These are phyloP conservation scores for Phengaris arion DNA, from an alignment of 2,888 invertebrate species.

Conservation along the genomic window DNA sequence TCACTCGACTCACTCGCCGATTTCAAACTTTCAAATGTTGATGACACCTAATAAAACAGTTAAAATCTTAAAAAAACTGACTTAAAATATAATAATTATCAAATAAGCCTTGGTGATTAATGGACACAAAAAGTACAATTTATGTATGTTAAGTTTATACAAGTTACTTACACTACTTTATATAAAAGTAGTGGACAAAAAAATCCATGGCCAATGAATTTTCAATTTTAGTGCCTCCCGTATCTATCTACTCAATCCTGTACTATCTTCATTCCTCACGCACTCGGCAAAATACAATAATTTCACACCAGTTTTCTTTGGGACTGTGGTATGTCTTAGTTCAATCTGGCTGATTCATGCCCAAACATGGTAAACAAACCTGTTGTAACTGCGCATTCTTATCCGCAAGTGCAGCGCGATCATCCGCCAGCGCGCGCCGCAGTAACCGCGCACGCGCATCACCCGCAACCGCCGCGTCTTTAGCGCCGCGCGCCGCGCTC, in stretches of 20 bases:
- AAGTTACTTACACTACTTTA: no score
- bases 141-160: no score
- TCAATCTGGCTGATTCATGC: not conserved
- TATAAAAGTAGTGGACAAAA: no score
- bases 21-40: constrained; percentile 84
- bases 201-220: no score
- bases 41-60: constrained; percentile 64
- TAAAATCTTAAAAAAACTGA: not conserved
- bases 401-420: constrained; percentile 72
- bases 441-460: constrained; percentile 81
- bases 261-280: no score
- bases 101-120: no score
- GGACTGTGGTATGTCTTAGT: no score
- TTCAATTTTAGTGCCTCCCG: no score
- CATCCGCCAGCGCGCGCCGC: constrained; percentile 83
- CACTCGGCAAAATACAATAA: no score
- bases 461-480: constrained; percentile 50
- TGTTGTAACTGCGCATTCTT: constrained; percentile 70
- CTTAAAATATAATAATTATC: not conserved
- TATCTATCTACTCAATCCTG: no score
- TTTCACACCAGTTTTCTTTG: no score
- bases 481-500: constrained; percentile 76
- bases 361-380: not conserved
- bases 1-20: constrained; percentile 83
- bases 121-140: no score